A percentile compares a stretch with the other conserved stretches of the same genome.
phyloP scores from a whole-genome alignment of 92 coral and sea anemone species.

The Palythoa grandiflora region DNA sequence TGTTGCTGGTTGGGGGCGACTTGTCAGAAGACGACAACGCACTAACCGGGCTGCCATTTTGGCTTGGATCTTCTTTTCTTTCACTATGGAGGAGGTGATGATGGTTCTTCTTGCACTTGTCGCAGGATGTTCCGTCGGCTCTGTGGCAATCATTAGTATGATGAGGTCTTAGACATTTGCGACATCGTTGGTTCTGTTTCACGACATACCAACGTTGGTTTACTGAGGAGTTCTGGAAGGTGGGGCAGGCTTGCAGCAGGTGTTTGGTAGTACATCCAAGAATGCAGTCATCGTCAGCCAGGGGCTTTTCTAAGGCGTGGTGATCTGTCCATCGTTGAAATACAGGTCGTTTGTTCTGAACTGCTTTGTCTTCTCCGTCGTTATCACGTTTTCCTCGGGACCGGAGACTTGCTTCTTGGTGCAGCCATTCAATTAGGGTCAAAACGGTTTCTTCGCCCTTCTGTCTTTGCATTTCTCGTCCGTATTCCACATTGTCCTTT shows the following conservation, averaged over 20 bases:
- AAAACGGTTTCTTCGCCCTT: constrained; percentile 66
- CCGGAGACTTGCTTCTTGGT: constrained; percentile 73
- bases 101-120: constrained; percentile 60
- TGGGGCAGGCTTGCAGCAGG: constrained; percentile 69
- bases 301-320: constrained; percentile 39
- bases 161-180: constrained; percentile 61
- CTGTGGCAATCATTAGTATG: constrained; percentile 57
- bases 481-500: constrained; percentile 67
- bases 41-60: constrained; percentile 7
- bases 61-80: constrained; percentile 6
- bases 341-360: constrained; percentile 29
- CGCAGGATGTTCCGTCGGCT: constrained; percentile 65
- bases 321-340: constrained; percentile 47
- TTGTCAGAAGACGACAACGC: not conserved
- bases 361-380: constrained; percentile 22
- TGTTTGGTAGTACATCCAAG: constrained; percentile 67
- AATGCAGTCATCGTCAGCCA: constrained; percentile 39
- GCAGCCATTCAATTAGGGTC: constrained; percentile 70
- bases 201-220: constrained; percentile 71
- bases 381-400: constrained; percentile 60
- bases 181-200: constrained; percentile 62
- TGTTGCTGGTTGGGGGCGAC: constrained; percentile 5
- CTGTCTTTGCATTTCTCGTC: constrained; percentile 71
- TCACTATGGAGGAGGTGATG: constrained; percentile 67
- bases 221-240: constrained; percentile 65